Evolutionary conservation across 2,113 vertebrate genomes (phyloP).

Genomic region (Pongo pygmaeus): DNA sequence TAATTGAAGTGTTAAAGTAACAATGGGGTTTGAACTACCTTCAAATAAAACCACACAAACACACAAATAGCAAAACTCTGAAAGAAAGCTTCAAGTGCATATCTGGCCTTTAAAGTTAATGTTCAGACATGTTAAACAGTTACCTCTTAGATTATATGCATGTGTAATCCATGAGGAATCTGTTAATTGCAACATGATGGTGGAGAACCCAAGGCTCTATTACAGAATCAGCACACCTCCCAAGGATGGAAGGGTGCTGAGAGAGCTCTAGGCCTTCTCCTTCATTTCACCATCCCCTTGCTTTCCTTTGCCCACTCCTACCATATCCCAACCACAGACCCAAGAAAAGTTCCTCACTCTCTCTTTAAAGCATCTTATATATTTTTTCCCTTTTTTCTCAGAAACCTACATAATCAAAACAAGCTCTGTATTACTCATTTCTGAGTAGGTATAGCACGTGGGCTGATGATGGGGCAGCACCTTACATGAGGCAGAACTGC

Average conservation of each 20-base stretch:
- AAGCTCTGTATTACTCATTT: neutral
- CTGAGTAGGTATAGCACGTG: neutral
- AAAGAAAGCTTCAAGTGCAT: neutral
- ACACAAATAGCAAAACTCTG: neutral
- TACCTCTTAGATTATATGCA: neutral
- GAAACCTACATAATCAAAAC: neutral
- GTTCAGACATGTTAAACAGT: neutral
- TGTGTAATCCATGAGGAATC: neutral
- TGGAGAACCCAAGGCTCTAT: neutral
- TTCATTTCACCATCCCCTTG: neutral
- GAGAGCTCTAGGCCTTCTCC: neutral
- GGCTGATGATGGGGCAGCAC: neutral
- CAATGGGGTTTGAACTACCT: neutral
- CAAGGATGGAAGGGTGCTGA: neutral
- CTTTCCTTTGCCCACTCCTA: neutral
- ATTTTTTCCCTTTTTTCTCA: neutral
- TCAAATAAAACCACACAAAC: slow-evolving; percentile 7
- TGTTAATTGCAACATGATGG: neutral
- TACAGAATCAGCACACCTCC: neutral
- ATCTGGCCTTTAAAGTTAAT: neutral
- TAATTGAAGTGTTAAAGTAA: neutral
- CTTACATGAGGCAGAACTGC: neutral
- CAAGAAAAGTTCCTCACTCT: neutral
- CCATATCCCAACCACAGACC: neutral
- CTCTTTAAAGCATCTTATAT: neutral